These are phyloP conservation scores for Nibea coibor DNA, from an alignment of 2,113 vertebrate species.

Conservation along the genomic window DNA sequence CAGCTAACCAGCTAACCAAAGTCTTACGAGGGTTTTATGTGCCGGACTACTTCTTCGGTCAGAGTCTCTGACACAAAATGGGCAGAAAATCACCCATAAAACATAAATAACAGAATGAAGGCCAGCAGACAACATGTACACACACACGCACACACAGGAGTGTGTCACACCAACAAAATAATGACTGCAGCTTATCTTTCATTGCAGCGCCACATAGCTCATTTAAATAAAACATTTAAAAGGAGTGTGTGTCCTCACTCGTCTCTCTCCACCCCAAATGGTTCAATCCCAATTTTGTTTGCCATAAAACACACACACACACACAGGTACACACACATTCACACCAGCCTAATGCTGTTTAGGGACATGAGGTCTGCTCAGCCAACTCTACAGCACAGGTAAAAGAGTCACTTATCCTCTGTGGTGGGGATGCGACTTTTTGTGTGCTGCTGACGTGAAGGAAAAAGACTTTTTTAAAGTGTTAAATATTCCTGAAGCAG, in stretches of 20 bases:
- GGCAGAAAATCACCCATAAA: neutral
- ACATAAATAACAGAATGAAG: slow-evolving; percentile 4
- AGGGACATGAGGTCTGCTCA: slow-evolving; percentile 8
- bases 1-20: no score
- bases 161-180: slow-evolving; percentile 1
- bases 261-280: neutral
- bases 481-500: no score
- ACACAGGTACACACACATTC: slow-evolving; percentile 3
- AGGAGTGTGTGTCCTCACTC: neutral
- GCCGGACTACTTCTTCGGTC: no score
- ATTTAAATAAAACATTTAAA: slow-evolving; percentile 56
- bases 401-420: neutral
- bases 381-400: slow-evolving; percentile 21
- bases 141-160: neutral
- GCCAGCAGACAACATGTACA: neutral
- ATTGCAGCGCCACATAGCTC: slow-evolving; percentile 33
- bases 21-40: no score
- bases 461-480: neutral
- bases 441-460: neutral
- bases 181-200: slow-evolving; percentile 41
- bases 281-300: slow-evolving; percentile 50
- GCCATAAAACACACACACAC: neutral
- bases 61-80: neutral
- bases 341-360: slow-evolving; percentile 8
- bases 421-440: neutral